Base-by-base conservation (phyloP, 35 echinoderm and acorn worm genomes). In the Anneissia japonica region DNA sequence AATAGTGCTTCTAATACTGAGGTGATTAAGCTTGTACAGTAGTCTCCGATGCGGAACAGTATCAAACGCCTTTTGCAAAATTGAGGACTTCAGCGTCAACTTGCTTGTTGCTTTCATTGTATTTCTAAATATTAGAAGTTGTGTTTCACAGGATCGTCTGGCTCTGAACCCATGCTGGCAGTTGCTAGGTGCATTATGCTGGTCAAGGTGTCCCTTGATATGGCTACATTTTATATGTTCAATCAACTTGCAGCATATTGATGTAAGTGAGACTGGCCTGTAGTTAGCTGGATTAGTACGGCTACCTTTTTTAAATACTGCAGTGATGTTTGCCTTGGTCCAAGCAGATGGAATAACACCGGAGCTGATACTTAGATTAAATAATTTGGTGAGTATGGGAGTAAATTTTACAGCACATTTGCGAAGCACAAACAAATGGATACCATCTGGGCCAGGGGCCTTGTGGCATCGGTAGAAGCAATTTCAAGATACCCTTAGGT, bases 151-250 rank as follows among this genome's bases (percentile, higher is more conserved):
- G 35, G 87, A 89, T 73, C 72, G 74, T 5, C 87, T 80, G 0
- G 78, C 28, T 30, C 77, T 80, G 75, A 89, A 89, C 38, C 87
- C 87, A 81, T 89, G 41, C 31, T 89, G 87, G 17, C 74, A 14
- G 33, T 89, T 39, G 74, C 55, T 89, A 9, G 83, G 13, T 32
- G 83, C 51, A 11, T 81, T 75, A 28, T 82, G 5, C 4, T 39
- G 31, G 35, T 89, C 79, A 46, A 89, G 38, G 35, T 73, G 74
- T n/a, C 38, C 39, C 64, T 75, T 81, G 38, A 89, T 31, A 38
- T 81, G 5, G 32, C 75, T 64, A 46, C 87, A 38, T 9, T 83
- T 74, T 30, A 89, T 35, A 0, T 79, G 74, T 76, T 89, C 87
- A 79, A 86, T 64, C 37, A 86, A 16, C 37, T 86, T 86, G 31